Evolutionary conservation across 2,888 invertebrate species (phyloP).

Genomic region (Adineta ricciae): DNA sequence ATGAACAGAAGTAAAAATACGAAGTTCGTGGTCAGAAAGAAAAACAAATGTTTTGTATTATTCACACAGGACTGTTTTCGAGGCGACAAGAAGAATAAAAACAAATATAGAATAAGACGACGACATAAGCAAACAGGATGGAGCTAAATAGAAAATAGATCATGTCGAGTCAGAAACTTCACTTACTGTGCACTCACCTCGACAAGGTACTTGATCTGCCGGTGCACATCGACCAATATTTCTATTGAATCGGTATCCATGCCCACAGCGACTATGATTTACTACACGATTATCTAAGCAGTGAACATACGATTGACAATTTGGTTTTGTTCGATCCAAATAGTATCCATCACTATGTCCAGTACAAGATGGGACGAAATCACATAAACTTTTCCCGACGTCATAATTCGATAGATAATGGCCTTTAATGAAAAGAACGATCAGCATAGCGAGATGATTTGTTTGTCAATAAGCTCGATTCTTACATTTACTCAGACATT

Average conservation of each 20-base stretch:
- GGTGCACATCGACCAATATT: slow-evolving; percentile 33
- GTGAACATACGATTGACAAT: slow-evolving; percentile 26
- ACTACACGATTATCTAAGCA: slow-evolving; percentile 31
- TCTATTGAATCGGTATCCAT: slow-evolving; percentile 31
- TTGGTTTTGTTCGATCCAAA: slow-evolving; percentile 28
- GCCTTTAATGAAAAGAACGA: background rate
- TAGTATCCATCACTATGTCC: slow-evolving; percentile 30
- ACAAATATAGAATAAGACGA: background rate
- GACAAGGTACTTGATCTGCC: slow-evolving; percentile 23
- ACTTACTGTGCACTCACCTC: background rate
- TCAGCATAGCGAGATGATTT: background rate
- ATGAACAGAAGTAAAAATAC: background rate
- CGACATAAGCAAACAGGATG: background rate
- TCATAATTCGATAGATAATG: slow-evolving; percentile 31
- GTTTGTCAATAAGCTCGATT: background rate
- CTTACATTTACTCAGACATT: slow-evolving; percentile 30
- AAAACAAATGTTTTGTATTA: background rate
- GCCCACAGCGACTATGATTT: slow-evolving; percentile 28
- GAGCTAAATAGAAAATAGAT: background rate
- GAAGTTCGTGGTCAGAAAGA: background rate
- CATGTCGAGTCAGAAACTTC: too few species aligned
- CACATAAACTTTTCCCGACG: slow-evolving; percentile 21
- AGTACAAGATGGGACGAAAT: slow-evolving; percentile 31
- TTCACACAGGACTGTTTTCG: background rate
- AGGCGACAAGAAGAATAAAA: background rate